Base-by-base conservation (phyloP, 2,113 vertebrate species). In the Poecilia latipinna region DNA sequence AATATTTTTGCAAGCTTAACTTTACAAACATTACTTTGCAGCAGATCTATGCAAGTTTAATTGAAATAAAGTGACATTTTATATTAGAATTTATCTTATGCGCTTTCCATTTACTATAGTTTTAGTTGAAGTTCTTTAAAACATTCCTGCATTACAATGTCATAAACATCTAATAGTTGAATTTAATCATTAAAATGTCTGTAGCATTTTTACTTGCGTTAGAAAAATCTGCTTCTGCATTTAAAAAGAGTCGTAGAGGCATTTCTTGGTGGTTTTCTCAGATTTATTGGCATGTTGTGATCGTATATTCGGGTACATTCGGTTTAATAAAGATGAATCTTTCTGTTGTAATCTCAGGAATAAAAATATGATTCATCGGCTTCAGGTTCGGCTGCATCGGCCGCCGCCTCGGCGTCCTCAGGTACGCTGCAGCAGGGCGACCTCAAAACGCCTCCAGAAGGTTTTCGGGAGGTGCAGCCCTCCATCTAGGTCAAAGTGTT, bases 401-500 rank as follows among this genome's bases (percentile, higher is more conserved):
- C 44, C 13, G 26, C 7, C 3, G 6, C 61, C 60, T 3, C 17
- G 13, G 28, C 37, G 54, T 51, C 65, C 32, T 35, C 1, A 0
- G 64, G 65, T 3, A 62, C 6, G 48, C 29, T 35, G 4, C 1
- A 22, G 10, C 48, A 66, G 26, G 1, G 32, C 28, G 63, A 84
- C 26, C 76, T 74, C 12, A 44, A 22, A 75, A 62, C 19, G 65
- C 67, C 72, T 77, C 19, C 35, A 48, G 0, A 61, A 74, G 70
- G 67, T 68, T 74, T 74, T 78, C 44, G 69, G 33, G 68, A 74
- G 71, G 70, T 37, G 63, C 69, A 70, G 68, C 51, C 1, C 10
- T 29, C 60, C 68, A 84, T 86, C 62, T 86, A 82, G 81, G 76
- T 80, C n/a, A 77, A 3, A 29, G 84, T 15, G 39, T 15, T 42